Percentiles rank a stretch among this genome's conserved stretches.
Evolutionary conservation across 2,888 invertebrate species (phyloP).

Genomic region (Mantis religiosa): DNA sequence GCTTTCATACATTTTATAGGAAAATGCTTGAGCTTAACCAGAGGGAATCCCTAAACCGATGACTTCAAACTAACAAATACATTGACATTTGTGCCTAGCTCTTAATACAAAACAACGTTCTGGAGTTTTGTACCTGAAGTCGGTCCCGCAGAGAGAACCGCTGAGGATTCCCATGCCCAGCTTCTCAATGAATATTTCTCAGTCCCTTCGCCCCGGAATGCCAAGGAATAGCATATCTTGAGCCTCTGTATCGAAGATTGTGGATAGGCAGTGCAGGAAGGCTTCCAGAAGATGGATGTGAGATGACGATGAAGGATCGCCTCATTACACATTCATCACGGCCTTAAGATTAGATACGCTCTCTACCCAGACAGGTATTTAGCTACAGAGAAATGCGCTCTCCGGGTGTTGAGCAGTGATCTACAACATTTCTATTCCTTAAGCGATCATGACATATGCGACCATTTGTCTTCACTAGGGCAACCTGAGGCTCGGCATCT

Average conservation of each 20-base stretch:
- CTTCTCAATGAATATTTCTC: too few relatives aligned
- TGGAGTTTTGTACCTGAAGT: too few relatives aligned
- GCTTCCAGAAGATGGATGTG: neutral
- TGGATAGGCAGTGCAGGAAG: neutral
- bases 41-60: too few relatives aligned
- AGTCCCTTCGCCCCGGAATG: too few relatives aligned
- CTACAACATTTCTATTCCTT: neutral
- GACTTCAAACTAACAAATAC: too few relatives aligned
- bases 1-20: too few relatives aligned
- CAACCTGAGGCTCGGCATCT: neutral
- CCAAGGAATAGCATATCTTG: too few relatives aligned
- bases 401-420: neutral
- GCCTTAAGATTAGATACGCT: neutral
- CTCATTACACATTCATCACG: slow-evolving; percentile 5
- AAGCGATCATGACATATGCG: neutral
- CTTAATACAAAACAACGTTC: too few relatives aligned
- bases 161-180: too few relatives aligned
- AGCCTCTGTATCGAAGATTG: neutral
- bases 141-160: too few relatives aligned
- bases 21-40: too few relatives aligned
- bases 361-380: neutral
- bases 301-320: slow-evolving; percentile 3
- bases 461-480: neutral
- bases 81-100: too few relatives aligned
- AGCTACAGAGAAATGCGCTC: neutral